phyloP scores from a whole-genome alignment of 2,888 invertebrate genomes.

The Ectemnius cavifrons region DNA sequence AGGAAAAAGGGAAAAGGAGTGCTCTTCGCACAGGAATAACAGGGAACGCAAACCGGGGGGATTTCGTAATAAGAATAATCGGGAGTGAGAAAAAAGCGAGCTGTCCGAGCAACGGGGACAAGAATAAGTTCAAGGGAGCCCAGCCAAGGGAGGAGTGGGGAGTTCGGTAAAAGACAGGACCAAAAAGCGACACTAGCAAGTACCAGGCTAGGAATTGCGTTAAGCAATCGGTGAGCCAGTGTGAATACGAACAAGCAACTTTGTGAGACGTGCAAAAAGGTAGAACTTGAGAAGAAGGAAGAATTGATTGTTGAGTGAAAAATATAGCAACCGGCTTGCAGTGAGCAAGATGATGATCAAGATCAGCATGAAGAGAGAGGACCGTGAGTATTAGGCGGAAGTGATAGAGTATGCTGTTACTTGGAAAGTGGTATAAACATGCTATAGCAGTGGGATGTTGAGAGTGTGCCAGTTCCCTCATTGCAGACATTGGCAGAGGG shows the following conservation, averaged over 20 bases:
- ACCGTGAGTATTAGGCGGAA: background rate
- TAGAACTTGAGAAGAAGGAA: background rate
- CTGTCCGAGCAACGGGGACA: background rate
- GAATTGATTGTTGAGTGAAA: background rate
- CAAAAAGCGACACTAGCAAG: background rate
- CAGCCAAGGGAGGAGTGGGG: background rate
- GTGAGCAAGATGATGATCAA: background rate
- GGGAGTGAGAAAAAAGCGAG: too few species aligned
- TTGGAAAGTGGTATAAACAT: background rate
- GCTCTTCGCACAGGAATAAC: too few species aligned
- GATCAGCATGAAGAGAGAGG: conserved; percentile 1
- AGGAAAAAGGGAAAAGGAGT: too few species aligned
- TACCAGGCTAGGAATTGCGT: background rate
- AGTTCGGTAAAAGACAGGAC: background rate
- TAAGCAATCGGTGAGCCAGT: background rate
- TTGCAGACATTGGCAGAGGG: conserved; percentile 58
- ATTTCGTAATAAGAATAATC: too few species aligned
- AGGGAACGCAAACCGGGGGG: too few species aligned
- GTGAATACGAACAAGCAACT: conserved; percentile 1
- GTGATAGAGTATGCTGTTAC: background rate
- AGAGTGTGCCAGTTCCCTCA: conserved; percentile 1
- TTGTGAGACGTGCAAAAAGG: background rate
- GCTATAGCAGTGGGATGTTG: background rate
- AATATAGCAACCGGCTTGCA: too few species aligned
- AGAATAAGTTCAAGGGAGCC: conserved; percentile 7